Base-by-base conservation (phyloP, 2,113 vertebrate genomes). In the Oreocharis arfaki region DNA sequence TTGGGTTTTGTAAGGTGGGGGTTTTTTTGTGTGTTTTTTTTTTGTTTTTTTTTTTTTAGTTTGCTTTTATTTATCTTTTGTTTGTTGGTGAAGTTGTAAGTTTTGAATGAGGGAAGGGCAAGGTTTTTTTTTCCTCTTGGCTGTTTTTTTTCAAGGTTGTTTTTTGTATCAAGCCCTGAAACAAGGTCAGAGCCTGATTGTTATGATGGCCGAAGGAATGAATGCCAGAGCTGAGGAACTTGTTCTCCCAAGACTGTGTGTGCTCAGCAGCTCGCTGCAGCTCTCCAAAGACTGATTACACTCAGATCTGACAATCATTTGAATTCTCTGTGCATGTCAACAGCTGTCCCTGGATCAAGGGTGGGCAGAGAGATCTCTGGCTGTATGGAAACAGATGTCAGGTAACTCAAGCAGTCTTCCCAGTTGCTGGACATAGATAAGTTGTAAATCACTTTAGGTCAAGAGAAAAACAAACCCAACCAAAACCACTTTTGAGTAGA, bases 281-380 rank as follows among this genome's bases (percentile, higher is more conserved):
- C 83, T 84, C 83, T n/a, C 88, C 73, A 82, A 44, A 70, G 85
- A 46, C 70, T 1, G 2, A 70, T 92, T 79, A 50, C 76, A 77
- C 80, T 71, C 42, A 76, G 52, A 81, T 89, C 63, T 96, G 88
- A 85, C 81, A 84, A 53, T 93, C 76, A 53, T 90, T 93, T 91
- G 87, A 55, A 91, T 94, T 94, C 82, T 93, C 61, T 88, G 83
- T 88, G 75, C 67, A 22, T 96, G 92, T 84, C 96, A 92, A 41
- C 91, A 86, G 57, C 85, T 93, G 74, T 75, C 87, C 94, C 90
- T 44, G 39, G 76, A 83, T 93, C 79, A 88, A 6, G 22, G 59
- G 84, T 94, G 96, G 96, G 70, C 28, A 49, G 78, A 33, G 83
- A 69, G 35, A 80, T 95, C 93, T 89, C 89, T 57, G 32, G 49